Evolutionary conservation across 2,113 vertebrate genomes (phyloP), one percentile per base, ranked within the genome.

Genomic region (Epinephelus fuscoguttatus): DNA sequence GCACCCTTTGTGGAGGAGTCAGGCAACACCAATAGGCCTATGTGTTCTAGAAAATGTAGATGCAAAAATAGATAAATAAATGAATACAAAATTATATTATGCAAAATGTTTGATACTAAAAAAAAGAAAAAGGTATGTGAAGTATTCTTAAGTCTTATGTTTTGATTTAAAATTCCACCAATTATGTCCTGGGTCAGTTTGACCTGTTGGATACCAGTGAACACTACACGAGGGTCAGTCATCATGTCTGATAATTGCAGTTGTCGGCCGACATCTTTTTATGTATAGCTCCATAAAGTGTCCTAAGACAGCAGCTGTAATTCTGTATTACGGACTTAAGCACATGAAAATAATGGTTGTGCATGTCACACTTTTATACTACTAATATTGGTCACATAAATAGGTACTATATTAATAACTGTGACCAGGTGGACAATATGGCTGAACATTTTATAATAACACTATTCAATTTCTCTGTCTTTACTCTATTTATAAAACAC

Each of bases 401-500:
- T 9, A 14, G 17, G 3, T 27, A 47, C 18, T 14, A 1, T 9
- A 13, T 56, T 47, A 68, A n/a, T 47, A 37, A n/a, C 13, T 61
- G 42, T 27, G 25, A 21, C 14, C 47, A 62, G 12, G 23, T 55
- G 30, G 47, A 66, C 37, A 47, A 13, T 27, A 47, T 3, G 9
- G 17, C 60, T 33, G 50, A 0, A 2, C 18, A 2, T 33, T 63
- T 17, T 4, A 27, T 50, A 56, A 50, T 30, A 4, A 33, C 8
- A 33, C 57, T 6, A 45, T 70, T 27, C 59, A 47, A 57, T 15
- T 2, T 17, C 13, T 66, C 45, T n/a, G 6, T 66, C 25, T 60
- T 37, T 70, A 47, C 9, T 45, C 45, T 53, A 23, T 83, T 49
- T 76, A 70, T 74, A 70, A 68, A 76, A 62, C 37, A 9, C 1